These are phyloP conservation scores for Glaucomys volans DNA, from an alignment of 2,113 vertebrate species.

Conservation along the genomic window DNA sequence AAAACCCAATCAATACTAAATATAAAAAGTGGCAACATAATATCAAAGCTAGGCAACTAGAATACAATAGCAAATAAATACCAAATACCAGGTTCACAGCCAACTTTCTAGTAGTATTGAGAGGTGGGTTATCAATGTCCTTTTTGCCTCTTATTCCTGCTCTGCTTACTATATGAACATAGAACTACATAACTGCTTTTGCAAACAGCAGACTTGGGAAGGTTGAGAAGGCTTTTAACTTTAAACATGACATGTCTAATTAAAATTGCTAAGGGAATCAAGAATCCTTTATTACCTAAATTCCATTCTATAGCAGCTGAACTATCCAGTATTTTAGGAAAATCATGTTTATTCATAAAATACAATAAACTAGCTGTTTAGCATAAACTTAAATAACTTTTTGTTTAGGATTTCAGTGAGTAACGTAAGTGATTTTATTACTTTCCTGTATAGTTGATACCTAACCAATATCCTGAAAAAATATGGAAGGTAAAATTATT, in stretches of 20 bases:
- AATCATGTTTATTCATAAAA: conserved; percentile 29
- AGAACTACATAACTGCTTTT: neutral
- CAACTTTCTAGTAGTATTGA: neutral
- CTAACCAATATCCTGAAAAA: neutral
- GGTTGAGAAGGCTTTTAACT: neutral
- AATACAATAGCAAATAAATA: conserved; percentile 71
- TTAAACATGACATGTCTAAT: neutral
- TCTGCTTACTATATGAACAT: neutral
- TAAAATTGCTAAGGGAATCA: neutral
- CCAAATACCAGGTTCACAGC: conserved; percentile 23
- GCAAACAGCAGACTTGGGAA: neutral
- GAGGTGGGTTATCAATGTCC: neutral
- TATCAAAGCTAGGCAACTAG: conserved; percentile 78
- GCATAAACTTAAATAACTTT: neutral
- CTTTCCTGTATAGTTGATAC: neutral
- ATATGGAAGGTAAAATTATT: neutral
- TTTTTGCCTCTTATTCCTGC: neutral
- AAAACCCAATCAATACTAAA: conserved; percentile 87
- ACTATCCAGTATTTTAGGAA: neutral
- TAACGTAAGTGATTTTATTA: neutral
- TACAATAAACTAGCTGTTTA: neutral
- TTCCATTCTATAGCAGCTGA: neutral
- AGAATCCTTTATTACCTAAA: conserved; percentile 23
- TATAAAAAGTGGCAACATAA: conserved; percentile 80
- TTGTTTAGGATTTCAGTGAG: conserved; percentile 27